phyloP scores from a whole-genome alignment of 2,113 vertebrate genomes.

The Anolis carolinensis region DNA sequence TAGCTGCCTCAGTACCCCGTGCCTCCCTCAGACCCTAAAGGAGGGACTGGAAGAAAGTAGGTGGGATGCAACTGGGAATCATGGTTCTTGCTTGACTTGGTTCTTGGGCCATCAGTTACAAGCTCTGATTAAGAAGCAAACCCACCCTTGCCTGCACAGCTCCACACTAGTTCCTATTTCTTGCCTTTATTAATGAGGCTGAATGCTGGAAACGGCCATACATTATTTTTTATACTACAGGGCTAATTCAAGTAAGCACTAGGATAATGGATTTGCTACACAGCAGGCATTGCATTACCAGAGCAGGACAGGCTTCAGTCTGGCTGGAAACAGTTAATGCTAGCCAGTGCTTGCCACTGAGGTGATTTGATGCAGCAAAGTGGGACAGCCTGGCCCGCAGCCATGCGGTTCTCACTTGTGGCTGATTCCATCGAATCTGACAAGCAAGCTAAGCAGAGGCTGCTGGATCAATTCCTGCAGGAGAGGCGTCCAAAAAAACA shows the following conservation, averaged over 20 bases:
- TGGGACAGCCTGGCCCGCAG: neutral
- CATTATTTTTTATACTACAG: too few relatives aligned
- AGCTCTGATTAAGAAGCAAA: neutral
- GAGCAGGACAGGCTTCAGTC: neutral
- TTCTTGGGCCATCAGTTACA: neutral
- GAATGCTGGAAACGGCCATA: neutral
- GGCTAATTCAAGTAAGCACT: neutral
- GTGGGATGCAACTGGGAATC: neutral
- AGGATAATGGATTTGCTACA: neutral
- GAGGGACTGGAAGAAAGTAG: neutral
- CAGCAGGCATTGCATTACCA: neutral
- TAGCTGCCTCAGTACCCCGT: too few relatives aligned
- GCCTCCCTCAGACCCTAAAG: neutral
- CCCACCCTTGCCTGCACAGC: neutral
- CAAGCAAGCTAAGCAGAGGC: constrained; percentile 19
- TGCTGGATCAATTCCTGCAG: constrained; percentile 10
- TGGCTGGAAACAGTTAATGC: neutral
- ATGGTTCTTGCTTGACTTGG: neutral
- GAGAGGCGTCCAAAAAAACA: neutral
- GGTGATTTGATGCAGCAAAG: neutral
- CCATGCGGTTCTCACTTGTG: neutral
- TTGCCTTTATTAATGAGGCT: neutral
- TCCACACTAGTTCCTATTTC: neutral
- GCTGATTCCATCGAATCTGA: constrained; percentile 22
- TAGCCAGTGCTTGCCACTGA: neutral